Evolutionary conservation across 2,888 invertebrate genomes (phyloP), one percentile per base, ranked within the genome.

Genomic region (Neuroscelio doddi): DNA sequence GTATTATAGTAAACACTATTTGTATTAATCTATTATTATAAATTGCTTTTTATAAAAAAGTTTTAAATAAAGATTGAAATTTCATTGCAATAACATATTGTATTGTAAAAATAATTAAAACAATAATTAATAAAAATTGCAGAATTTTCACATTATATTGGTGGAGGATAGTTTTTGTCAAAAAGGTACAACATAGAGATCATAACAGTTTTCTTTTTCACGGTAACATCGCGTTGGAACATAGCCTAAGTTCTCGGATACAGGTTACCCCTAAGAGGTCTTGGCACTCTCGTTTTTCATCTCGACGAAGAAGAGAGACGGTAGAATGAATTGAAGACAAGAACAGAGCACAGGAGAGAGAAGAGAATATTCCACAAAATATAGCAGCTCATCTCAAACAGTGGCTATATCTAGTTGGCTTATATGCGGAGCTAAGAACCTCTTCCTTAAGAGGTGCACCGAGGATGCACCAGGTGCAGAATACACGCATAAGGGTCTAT

Each of bases 381-480:
- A 50, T 50, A 38, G 44, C 14, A 41, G 39, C 41, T 44, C 57
- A 38, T 42, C 42, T 57, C 29, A 34, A 57, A 44, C 34, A n/a
- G 27, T 45, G 34, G 39, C 34, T 38, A 46, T 57, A 53, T 41
- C 26, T 34, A 53, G 55, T 39, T 32, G 10, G 41, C 47, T 29
- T 47, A 42, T 45, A 15, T 10, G 17, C 24, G 27, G 34, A 50
- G 50, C 30, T 57, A 58, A 56, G 39, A 52, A 44, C 47, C 51
- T 47, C 34, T 61, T 53, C 56, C 53, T 58, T 66, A 58, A 69
- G 49, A 62, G 51, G 58, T 29, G 50, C 44, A 10, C 24, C n/a
- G 46, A 39, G 42, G 65, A 62, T 68, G 71, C 72, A 75, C 72
- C 74, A 75, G 75, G 74, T 75, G 74, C 63, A 47, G 49, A 59